These are phyloP conservation scores for Hirundichthys speculiger DNA, from an alignment of 2,113 vertebrate species.

Conservation along the genomic window DNA sequence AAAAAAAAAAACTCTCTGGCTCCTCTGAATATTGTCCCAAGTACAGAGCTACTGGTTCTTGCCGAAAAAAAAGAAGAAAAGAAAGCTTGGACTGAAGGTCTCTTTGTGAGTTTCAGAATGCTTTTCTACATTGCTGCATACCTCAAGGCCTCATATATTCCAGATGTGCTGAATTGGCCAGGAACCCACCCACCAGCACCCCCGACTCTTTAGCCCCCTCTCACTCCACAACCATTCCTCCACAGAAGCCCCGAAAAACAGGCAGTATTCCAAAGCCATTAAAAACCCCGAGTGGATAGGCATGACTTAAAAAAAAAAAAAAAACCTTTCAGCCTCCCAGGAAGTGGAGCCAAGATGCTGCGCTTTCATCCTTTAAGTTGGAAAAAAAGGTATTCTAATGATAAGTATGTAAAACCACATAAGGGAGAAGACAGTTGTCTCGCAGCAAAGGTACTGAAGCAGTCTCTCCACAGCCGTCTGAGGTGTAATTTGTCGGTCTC, in stretches of 20 bases:
- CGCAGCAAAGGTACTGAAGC: slow-evolving; percentile 19
- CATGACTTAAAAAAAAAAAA: slow-evolving; percentile 13
- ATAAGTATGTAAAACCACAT: slow-evolving; percentile 65
- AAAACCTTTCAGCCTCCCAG: slow-evolving; percentile 29
- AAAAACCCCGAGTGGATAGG: slow-evolving; percentile 60
- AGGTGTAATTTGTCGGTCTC: slow-evolving; percentile 56
- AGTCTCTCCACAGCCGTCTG: slow-evolving; percentile 48
- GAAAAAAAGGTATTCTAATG: slow-evolving; percentile 55
- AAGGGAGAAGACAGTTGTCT: slow-evolving; percentile 37
- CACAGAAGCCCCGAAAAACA: slow-evolving; percentile 73
- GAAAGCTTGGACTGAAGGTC: slow-evolving; percentile 72
- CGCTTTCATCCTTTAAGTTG: slow-evolving; percentile 24
- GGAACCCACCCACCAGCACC: slow-evolving; percentile 44
- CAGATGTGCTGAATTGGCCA: slow-evolving; percentile 83
- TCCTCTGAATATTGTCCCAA: slow-evolving; percentile 70
- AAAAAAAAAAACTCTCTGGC: slow-evolving; percentile 70
- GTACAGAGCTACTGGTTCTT: slow-evolving; percentile 74
- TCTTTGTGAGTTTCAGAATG: slow-evolving; percentile 82
- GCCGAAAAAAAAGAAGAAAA: slow-evolving; percentile 33
- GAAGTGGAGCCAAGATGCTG: slow-evolving; percentile 21
- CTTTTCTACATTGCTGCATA: slow-evolving; percentile 83
- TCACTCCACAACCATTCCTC: slow-evolving; percentile 46
- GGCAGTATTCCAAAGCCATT: slow-evolving; percentile 71
- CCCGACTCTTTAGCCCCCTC: slow-evolving; percentile 34
- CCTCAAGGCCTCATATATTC: slow-evolving; percentile 85